Conservation (phyloP, 1,140 invertebrate species). For the Bemisia tabaci region DNA sequence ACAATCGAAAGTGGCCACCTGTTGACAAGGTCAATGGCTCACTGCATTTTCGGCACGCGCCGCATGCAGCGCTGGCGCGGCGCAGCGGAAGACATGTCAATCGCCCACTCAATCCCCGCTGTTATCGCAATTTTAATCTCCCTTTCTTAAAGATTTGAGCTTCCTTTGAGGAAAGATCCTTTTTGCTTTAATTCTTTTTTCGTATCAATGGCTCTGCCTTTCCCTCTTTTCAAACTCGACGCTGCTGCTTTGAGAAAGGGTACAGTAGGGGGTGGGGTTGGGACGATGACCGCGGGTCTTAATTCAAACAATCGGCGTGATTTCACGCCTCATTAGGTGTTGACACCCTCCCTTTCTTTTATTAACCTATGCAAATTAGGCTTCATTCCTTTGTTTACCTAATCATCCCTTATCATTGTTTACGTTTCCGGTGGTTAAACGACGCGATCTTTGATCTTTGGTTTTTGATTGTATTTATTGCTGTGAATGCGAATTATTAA, state of each 20-base stretch:
- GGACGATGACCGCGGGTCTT: not conserved
- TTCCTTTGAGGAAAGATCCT: not conserved
- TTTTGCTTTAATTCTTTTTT: not conserved
- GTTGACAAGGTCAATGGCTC: too few species aligned
- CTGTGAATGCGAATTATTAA: too few species aligned
- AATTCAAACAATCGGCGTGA: not conserved
- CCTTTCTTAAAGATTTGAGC: not conserved
- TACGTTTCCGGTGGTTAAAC: not conserved
- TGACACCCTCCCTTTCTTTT: not conserved
- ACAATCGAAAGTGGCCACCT: too few species aligned
- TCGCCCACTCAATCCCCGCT: too few species aligned
- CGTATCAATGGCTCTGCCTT: not conserved
- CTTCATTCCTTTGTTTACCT: not conserved
- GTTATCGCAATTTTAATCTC: too few species aligned
- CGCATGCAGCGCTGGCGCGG: too few species aligned
- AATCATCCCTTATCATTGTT: not conserved
- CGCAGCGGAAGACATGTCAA: too few species aligned
- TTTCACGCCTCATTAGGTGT: not conserved
- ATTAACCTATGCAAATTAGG: not conserved
- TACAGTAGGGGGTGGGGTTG: not conserved
- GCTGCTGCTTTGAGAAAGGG: not conserved
- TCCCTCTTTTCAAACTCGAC: not conserved
- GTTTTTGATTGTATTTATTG: not conserved
- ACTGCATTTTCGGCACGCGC: too few species aligned
- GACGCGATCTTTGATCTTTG: not conserved